Percentiles rank a stretch among this genome's conserved stretches.
Evolutionary conservation across 1,140 invertebrate species (phyloP).

Genomic region (Homalodisca vitripennis): DNA sequence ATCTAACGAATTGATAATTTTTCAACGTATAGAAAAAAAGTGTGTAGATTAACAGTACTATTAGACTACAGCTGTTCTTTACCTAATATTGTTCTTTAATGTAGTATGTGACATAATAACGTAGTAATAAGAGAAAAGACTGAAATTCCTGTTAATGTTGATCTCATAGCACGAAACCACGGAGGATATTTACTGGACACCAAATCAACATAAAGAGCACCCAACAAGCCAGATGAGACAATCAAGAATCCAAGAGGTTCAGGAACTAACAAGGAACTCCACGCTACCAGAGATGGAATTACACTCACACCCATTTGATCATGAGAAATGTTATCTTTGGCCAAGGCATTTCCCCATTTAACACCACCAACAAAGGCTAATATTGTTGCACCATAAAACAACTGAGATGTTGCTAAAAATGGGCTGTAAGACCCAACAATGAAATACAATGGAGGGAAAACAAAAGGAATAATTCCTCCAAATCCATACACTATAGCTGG

Average conservation of each 20-base stretch:
- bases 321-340: conserved; percentile 22
- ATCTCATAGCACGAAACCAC: conserved; percentile 35
- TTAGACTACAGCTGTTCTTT: no score
- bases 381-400: conserved; percentile 37
- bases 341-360: conserved; percentile 31
- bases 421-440: conserved; percentile 31
- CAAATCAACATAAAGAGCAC: conserved; percentile 29
- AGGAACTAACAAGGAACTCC: conserved; percentile 32
- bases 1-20: no score
- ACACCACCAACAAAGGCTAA: conserved; percentile 36
- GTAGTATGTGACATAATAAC: conserved; percentile 8
- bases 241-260: conserved; percentile 31
- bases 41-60: no score
- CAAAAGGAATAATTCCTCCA: conserved; percentile 34
- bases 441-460: conserved; percentile 31
- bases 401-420: conserved; percentile 31
- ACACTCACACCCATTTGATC: conserved; percentile 27
- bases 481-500: conserved; percentile 35
- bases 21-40: no score
- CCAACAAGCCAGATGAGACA: conserved; percentile 23
- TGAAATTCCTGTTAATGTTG: conserved; percentile 28
- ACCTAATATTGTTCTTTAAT: no score
- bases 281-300: conserved; percentile 33
- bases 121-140: conserved; percentile 24
- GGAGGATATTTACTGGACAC: conserved; percentile 28